These are phyloP conservation scores for Acipenser transmontanus DNA, from an alignment of 2,797 vertebrate genomes.

Conservation along the genomic window DNA sequence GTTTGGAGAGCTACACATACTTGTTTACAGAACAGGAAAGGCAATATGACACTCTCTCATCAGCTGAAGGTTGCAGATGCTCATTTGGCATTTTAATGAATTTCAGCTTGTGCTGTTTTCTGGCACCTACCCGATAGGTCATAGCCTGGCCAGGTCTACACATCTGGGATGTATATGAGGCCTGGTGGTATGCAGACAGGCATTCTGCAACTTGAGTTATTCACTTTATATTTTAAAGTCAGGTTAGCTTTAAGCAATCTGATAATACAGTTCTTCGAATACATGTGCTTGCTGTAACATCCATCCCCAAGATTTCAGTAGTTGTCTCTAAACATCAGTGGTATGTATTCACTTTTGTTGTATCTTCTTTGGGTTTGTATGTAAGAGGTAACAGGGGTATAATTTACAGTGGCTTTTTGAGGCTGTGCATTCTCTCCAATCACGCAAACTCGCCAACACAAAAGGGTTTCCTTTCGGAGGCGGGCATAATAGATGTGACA, in stretches of 20 bases:
- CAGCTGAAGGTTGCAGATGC: too few species aligned
- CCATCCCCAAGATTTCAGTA: too few species aligned
- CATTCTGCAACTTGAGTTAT: slow-evolving; percentile 46
- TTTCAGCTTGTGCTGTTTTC: slow-evolving; percentile 14
- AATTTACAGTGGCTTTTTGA: slow-evolving; percentile 3
- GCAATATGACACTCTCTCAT: too few species aligned
- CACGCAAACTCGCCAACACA: slow-evolving; percentile 16
- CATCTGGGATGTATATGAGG: slow-evolving; percentile 57
- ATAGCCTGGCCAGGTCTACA: slow-evolving; percentile 36
- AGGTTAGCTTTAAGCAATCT: too few species aligned
- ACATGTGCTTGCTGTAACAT: too few species aligned
- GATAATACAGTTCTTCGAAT: too few species aligned
- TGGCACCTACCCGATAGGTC: slow-evolving; percentile 51
- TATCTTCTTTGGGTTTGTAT: background rate
- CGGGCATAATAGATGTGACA: slow-evolving; percentile 25
- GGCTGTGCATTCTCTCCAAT: slow-evolving; percentile 7
- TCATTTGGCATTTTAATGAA: too few species aligned
- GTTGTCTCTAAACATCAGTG: too few species aligned
- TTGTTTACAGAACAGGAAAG: too few species aligned
- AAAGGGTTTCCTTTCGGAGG: slow-evolving; percentile 13
- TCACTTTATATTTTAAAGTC: too few species aligned
- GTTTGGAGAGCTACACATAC: slow-evolving; percentile 43
- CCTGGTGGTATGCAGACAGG: slow-evolving; percentile 50
- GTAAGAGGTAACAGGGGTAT: background rate
- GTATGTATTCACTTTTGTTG: too few species aligned